Evolutionary conservation across 1,140 invertebrate species (phyloP).

Genomic region (Pristionchus pacificus): DNA sequence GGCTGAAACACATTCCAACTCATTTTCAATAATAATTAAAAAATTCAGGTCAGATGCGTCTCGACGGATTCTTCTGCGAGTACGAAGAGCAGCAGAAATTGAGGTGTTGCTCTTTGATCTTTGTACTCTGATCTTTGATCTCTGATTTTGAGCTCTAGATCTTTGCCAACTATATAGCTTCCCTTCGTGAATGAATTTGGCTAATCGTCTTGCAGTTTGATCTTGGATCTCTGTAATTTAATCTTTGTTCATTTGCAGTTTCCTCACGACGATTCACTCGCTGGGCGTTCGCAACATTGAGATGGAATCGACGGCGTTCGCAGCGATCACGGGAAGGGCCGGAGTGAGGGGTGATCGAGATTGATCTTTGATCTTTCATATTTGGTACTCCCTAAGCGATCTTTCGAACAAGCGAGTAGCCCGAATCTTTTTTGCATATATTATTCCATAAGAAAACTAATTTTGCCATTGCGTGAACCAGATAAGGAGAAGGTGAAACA

Average conservation of each 20-base stretch:
- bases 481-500: no score
- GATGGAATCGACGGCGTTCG: slow-evolving; percentile 90
- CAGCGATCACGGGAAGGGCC: slow-evolving; percentile 86
- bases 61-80: slow-evolving; percentile 95
- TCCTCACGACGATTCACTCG: slow-evolving; percentile 70
- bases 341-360: slow-evolving; percentile 72
- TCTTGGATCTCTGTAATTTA: no score
- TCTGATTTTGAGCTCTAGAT: slow-evolving; percentile 1
- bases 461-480: no score
- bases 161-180: slow-evolving; percentile 1
- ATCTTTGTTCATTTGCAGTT: no score
- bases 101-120: no score
- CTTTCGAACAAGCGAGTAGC: background rate
- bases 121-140: no score
- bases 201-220: no score
- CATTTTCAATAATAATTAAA: no score
- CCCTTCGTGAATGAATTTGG: slow-evolving; percentile 2
- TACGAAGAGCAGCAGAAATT: no score
- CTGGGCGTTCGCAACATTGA: slow-evolving; percentile 89
- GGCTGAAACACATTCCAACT: no score
- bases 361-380: background rate
- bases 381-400: background rate
- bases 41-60: slow-evolving; percentile 71
- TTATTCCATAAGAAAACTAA: no score
- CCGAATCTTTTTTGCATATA: slow-evolving; percentile 1